phyloP scores from a whole-genome alignment of 2,113 vertebrate species.

The Charina bottae region DNA sequence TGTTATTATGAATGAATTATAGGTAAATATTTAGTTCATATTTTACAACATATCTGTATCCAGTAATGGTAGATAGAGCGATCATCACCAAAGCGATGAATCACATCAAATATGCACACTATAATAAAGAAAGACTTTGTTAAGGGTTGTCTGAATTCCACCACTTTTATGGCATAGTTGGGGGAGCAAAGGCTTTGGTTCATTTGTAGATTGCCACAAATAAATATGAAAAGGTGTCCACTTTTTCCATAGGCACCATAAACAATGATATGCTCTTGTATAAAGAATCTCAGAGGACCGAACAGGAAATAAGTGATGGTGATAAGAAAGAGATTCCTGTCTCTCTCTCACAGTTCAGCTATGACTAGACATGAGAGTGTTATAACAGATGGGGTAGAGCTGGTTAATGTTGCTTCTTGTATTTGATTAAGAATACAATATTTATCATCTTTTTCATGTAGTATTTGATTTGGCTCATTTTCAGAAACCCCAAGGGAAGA shows the following conservation, averaged over 20 bases:
- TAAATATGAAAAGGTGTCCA: neutral
- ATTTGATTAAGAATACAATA: neutral
- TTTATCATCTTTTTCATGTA: neutral
- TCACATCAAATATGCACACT: neutral
- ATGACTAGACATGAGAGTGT: neutral
- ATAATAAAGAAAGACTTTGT: neutral
- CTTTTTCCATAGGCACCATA: neutral
- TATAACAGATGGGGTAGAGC: neutral
- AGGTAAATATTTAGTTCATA: too few species aligned
- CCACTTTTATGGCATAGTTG: neutral
- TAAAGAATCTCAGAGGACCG: neutral
- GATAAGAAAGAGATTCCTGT: neutral
- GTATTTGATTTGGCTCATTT: neutral
- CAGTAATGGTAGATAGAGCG: neutral
- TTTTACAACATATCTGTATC: neutral
- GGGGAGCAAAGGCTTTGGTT: too few species aligned
- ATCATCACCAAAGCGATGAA: neutral
- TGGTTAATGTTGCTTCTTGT: neutral
- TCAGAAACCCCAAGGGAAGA: neutral
- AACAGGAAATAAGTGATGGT: neutral
- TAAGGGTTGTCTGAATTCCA: neutral
- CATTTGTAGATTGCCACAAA: neutral
- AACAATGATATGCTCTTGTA: too few species aligned
- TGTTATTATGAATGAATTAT: neutral
- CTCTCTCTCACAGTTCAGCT: neutral